These are phyloP conservation scores for Emydoidea blandingii DNA, from an alignment of 2,797 vertebrate genomes.

Conservation along the genomic window DNA sequence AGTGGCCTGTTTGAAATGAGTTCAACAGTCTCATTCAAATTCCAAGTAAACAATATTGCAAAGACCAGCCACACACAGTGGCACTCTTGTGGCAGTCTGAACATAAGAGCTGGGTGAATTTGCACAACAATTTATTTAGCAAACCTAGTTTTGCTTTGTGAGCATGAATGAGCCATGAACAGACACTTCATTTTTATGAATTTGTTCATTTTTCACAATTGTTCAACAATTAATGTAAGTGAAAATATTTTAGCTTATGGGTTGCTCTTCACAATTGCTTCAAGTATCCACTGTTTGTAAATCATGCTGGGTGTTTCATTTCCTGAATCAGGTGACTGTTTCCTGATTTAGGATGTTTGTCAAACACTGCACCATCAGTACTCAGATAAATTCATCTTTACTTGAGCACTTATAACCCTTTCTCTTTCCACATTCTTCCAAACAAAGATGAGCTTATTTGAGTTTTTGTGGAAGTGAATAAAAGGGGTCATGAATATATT, in stretches of 20 bases:
- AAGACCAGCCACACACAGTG: neutral
- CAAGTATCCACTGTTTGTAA: neutral
- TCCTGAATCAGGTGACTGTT: neutral
- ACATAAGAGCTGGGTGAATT: neutral
- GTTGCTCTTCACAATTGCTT: neutral
- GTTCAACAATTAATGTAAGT: neutral
- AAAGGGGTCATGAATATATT: neutral
- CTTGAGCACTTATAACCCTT: neutral
- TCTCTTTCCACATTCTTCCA: neutral
- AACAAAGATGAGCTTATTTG: neutral
- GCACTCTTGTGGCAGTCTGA: neutral
- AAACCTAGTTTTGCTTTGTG: neutral
- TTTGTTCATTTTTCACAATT: neutral
- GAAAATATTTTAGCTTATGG: neutral
- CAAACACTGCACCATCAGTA: neutral
- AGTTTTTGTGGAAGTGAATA: neutral
- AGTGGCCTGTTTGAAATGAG: neutral
- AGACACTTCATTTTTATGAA: neutral
- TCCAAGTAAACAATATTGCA: neutral
- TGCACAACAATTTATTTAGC: neutral
- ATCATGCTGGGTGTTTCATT: neutral
- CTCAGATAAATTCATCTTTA: neutral
- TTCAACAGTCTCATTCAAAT: neutral
- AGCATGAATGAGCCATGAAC: neutral
- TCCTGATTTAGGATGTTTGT: neutral